phyloP scores from a whole-genome alignment of 2,888 invertebrate genomes.

The Lacanobia wlatinum region DNA sequence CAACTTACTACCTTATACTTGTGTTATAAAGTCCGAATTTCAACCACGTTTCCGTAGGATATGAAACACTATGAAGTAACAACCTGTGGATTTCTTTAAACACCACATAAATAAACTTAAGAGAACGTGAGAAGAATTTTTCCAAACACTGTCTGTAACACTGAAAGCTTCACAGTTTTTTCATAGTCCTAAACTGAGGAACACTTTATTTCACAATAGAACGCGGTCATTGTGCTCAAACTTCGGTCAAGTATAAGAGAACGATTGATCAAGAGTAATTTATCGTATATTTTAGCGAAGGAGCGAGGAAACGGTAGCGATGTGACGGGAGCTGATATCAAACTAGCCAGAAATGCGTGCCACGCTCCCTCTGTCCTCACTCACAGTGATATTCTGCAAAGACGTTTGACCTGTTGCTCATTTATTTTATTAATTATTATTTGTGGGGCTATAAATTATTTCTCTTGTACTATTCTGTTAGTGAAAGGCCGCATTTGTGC shows the following conservation, averaged over 20 bases:
- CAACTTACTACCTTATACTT: slow-evolving; percentile 82
- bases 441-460: slow-evolving; percentile 14
- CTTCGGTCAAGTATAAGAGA: slow-evolving; percentile 38
- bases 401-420: slow-evolving; percentile 70
- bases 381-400: slow-evolving; percentile 84
- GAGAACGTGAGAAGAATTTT: slow-evolving; percentile 44
- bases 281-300: slow-evolving; percentile 74
- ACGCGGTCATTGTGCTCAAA: slow-evolving; percentile 44
- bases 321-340: slow-evolving; percentile 88
- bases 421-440: slow-evolving; percentile 54
- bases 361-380: slow-evolving; percentile 86
- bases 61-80: slow-evolving; percentile 75
- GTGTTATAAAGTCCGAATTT: slow-evolving; percentile 80
- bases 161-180: slow-evolving; percentile 30
- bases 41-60: slow-evolving; percentile 67
- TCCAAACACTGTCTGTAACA: slow-evolving; percentile 34
- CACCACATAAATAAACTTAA: slow-evolving; percentile 59
- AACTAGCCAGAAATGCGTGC: slow-evolving; percentile 90
- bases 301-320: slow-evolving; percentile 81
- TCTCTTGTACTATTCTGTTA: slow-evolving; percentile 6
- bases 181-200: slow-evolving; percentile 8
- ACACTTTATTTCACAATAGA: slow-evolving; percentile 38
- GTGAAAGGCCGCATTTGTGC: background rate
- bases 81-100: slow-evolving; percentile 84
- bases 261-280: slow-evolving; percentile 64